phyloP scores from a whole-genome alignment of 2,113 vertebrate species.

The Apus apus region DNA sequence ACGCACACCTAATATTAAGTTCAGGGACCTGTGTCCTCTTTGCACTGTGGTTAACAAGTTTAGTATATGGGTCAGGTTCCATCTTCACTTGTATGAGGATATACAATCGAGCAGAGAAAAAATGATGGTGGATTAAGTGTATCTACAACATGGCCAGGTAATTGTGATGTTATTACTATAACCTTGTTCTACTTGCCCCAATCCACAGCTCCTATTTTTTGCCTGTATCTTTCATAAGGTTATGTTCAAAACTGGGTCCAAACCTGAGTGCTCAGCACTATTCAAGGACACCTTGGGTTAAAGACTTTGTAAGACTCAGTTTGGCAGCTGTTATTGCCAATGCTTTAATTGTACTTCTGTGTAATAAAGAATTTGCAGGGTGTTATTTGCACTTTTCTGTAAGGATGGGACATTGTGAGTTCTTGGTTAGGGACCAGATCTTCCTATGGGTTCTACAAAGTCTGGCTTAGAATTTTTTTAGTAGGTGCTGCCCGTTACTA shows the following conservation, averaged over 20 bases:
- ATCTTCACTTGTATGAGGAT: background rate
- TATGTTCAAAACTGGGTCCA: background rate
- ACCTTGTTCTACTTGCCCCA: background rate
- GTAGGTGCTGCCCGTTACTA: background rate
- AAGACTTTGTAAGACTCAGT: background rate
- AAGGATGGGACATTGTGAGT: background rate
- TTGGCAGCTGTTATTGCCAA: background rate
- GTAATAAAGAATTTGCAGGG: background rate
- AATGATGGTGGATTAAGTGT: background rate
- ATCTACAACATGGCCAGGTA: background rate
- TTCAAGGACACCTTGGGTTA: background rate
- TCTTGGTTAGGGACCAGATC: background rate
- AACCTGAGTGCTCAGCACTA: background rate
- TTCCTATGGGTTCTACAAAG: background rate
- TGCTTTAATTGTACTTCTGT: background rate
- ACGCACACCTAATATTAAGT: background rate
- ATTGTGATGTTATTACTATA: background rate
- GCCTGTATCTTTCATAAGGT: background rate
- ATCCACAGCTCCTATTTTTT: background rate
- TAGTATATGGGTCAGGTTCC: background rate
- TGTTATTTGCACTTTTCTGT: background rate
- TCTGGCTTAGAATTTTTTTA: background rate
- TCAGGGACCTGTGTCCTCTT: background rate
- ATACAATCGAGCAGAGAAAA: background rate
- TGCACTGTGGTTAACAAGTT: background rate